Base-by-base conservation (phyloP, 1,140 invertebrate genomes). In the Microplitis mediator region DNA sequence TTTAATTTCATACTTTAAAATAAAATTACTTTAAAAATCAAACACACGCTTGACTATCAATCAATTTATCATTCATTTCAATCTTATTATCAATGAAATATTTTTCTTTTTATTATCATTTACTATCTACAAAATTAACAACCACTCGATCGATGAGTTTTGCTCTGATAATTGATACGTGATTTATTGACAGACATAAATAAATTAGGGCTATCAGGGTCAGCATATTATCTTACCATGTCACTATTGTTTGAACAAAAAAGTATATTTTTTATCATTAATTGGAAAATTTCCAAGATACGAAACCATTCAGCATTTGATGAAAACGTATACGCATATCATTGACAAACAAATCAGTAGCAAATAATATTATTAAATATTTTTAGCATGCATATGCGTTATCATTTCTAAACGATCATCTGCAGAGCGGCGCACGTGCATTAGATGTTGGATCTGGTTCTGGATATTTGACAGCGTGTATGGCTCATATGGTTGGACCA, bases 371-470 rank as follows among this genome's bases (percentile, higher is more conserved):
- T 52, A 34, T 74, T 31, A 52, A 66, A 45, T 71, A 69, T 61
- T 78, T 76, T 3, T 75, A 92, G 91, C 85, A 86, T 67, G 85
- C 84, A 0, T 83, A 86, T 63, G 85, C 86, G 0, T 73, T 87
- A 63, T 82, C 84, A 0, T 80, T 85, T 39, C 78, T 87, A 1
- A 78, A 81, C 0, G 80, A 86, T 64, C 86, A 86, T 62, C 69
- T 87, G 4, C 71, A 75, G 50, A 80, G 85, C 31, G 84, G 83
- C 13, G 82, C 82, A 23, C 82, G 82, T 76, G 92, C 89, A 16
- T 81, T 94, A n/a, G 93, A 94, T 84, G 90, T 94, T 71, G 92
- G 92, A 11, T 93, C 91, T 58, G 92, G 92, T 16, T 91, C 89
- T 79, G 92, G 92, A 3, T 93, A 93, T 78, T 85, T 94, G 4